These are phyloP conservation scores for Myxocyprinus asiaticus DNA, from an alignment of 2,113 vertebrate genomes.

Conservation along the genomic window DNA sequence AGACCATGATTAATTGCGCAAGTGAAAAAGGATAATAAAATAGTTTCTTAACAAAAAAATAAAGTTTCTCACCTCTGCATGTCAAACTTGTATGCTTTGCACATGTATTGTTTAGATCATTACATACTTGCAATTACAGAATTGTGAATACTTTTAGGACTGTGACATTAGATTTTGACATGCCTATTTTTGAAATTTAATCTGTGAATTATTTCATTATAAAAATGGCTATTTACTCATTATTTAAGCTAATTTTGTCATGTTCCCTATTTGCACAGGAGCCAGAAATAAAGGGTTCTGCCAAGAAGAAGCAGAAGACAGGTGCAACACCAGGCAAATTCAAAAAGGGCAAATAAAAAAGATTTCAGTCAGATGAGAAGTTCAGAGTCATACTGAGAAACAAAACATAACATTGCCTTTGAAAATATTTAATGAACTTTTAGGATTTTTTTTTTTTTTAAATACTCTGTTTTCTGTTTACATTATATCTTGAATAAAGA, in stretches of 20 bases:
- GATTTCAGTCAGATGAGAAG: neutral
- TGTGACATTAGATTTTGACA: too few relatives aligned
- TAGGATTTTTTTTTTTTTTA: neutral
- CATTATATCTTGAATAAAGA: slow-evolving; percentile 14
- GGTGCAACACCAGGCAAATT: slow-evolving; percentile 70
- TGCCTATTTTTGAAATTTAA: too few relatives aligned
- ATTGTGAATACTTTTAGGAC: too few relatives aligned
- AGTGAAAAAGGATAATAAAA: too few relatives aligned
- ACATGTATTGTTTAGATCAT: too few relatives aligned
- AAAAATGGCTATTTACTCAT: too few relatives aligned
- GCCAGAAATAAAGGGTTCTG: slow-evolving; percentile 80
- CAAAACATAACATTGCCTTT: neutral
- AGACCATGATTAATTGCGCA: too few relatives aligned
- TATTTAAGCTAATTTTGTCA: neutral
- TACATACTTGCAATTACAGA: too few relatives aligned
- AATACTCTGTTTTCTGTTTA: neutral
- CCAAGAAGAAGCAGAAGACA: slow-evolving; percentile 89
- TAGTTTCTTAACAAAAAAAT: too few relatives aligned
- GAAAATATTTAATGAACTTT: slow-evolving; percentile 8
- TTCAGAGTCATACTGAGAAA: neutral
- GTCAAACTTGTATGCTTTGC: too few relatives aligned
- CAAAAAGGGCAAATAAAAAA: slow-evolving; percentile 81
- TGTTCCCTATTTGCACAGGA: slow-evolving; percentile 61
- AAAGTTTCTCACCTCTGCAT: too few relatives aligned
- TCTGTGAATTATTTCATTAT: too few relatives aligned